These are phyloP conservation scores for Fistularia commersonii DNA, from an alignment of 2,797 vertebrate genomes.

Conservation along the genomic window DNA sequence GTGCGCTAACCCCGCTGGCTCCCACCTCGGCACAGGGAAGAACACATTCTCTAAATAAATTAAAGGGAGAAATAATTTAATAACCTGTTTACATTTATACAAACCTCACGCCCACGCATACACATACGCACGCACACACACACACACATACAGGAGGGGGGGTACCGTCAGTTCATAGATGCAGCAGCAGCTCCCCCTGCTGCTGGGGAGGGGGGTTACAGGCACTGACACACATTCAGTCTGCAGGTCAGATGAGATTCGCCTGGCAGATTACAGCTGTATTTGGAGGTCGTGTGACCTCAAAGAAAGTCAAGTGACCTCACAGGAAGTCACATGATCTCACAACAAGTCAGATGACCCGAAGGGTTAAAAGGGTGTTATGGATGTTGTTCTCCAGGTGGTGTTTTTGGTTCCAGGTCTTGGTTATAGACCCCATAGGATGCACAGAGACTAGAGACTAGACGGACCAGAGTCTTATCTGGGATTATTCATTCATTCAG, in stretches of 20 bases:
- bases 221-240: conserved; percentile 22
- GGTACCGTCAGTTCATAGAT: conserved; percentile 64
- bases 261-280: no score
- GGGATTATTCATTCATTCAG: no score
- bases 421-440: no score
- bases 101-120: conserved; percentile 34
- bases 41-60: conserved; percentile 25
- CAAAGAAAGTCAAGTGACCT: no score
- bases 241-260: conserved; percentile 3
- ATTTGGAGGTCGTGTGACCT: no score
- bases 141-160: conserved; percentile 17
- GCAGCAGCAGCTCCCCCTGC: conserved; percentile 54
- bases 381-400: no score
- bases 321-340: not conserved
- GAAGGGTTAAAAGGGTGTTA: no score
- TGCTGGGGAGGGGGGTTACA: conserved; percentile 46
- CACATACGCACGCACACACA: conserved; percentile 18
- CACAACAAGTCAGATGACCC: no score
- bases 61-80: conserved; percentile 74
- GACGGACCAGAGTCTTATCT: no score
- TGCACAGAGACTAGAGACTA: no score
- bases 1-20: no score
- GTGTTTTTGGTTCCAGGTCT: no score
- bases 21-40: conserved; percentile 6
- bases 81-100: conserved; percentile 66